Base-by-base conservation (phyloP, 2,888 invertebrate species). In the Ceramica pisi region DNA sequence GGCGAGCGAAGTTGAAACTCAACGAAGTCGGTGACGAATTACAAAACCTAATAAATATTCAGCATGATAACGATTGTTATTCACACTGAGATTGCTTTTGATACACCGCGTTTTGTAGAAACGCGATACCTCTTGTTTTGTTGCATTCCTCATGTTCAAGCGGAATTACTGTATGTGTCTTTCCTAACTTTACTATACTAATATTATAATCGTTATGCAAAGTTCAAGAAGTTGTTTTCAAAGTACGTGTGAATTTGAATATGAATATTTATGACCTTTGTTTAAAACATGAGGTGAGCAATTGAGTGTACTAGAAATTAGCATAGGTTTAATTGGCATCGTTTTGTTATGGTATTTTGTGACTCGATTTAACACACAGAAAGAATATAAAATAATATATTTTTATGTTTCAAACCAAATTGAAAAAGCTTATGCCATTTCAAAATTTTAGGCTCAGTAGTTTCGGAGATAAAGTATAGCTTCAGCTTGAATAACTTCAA, bases 1-100 rank as follows among this genome's bases (percentile, higher is more conserved):
- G 35, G 14, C 83, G 78, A 88, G 84, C 87, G 89, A 84, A 83
- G 89, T 87, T 87, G 83, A 87, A 88, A 89, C 87, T 88, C 88
- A 67, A 81, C 82, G 84, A 87, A 88, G 80, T 87, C 84, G 82
- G 87, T 88, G 89, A 90, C 88, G 88, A 89, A 89, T 91, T 87
- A 88, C 87, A 85, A 83, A 70, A 68, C 78, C 72, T 78, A 61
- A 79, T 84, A 86, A 87, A 88, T 87, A 87, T 86, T 86, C 85
- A 83, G 64, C 71, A 70, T 81, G 83, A 82, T 83, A 86, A 83
- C 81, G 80, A 83, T 75, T 80, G 70, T 83, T 80, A 82, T 83
- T 83, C 80, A 67, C 78, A 78, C 67, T 75, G 65, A 70, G 74
- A 83, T 82, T 83, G 83, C 71, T 85, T 85, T 83, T 71, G 56